Base-by-base conservation (phyloP, 2,888 invertebrate species). In the Schizaphis graminum region DNA sequence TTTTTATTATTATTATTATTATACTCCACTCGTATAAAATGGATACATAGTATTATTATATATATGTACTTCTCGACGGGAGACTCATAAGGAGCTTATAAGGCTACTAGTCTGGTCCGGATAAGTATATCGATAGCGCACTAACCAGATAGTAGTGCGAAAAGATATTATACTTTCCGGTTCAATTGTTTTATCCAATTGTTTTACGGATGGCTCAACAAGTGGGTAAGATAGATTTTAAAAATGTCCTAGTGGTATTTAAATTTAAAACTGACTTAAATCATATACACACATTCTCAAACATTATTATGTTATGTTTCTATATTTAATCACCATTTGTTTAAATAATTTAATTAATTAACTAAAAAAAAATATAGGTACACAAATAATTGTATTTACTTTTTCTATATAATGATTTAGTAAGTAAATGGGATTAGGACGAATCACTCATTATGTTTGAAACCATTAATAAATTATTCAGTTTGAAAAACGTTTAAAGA, bases 51-150 rank as follows among this genome's bases (percentile, higher is more conserved):
- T 77, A 77, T 77, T 77, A 77, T 77, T 88, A 92, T 56, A 84
- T 67, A 77, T 92, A 67, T 87, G 67, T 94, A 86, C 49, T 86
- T 91, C 90, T 86, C 86, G 24, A 94, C 91, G 90, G 94, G 94
- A 86, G 47, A 94, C 90, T 91, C 91, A 90, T 94, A 94, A 94
- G 94, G 86, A 94, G 94, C 94, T 94, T 94, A 94, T 86, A 53
- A 61, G 56, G 35, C 86, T 61, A 90, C 94, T 86, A 94, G 86
- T 41, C 28, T 90, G 94, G 86, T 85, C 49, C 57, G 86, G 90
- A 90, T 94, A 94, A 94, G 91, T 87, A 91, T 87, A 94, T 94
- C 85, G 61, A 90, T 61, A 28, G 41, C 53, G 85, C 61, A 91
- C 91, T 91, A 87, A 90, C 90, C 86, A 67, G 85, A 90, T 90